Conservation (phyloP, 2,797 vertebrate genomes). For the Sebastes oblongus region DNA sequence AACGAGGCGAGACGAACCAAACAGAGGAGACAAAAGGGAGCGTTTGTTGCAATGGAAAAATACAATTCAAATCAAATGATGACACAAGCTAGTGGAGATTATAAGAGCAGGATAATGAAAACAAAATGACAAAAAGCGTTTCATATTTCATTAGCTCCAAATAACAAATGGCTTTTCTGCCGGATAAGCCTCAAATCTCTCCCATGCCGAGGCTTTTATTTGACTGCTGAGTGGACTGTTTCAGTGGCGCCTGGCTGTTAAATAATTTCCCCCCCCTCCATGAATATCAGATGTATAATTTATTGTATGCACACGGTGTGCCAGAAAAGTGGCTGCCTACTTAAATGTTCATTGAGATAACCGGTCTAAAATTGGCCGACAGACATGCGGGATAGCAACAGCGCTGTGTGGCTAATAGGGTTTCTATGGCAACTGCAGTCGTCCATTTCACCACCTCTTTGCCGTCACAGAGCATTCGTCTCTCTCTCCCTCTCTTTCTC, state of each 20-base stretch:
- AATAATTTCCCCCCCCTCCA: conserved; percentile 47
- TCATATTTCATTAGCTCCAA: conserved; percentile 73
- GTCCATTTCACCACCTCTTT: conserved; percentile 79
- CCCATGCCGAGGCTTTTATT: conserved; percentile 66
- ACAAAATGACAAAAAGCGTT: conserved; percentile 58
- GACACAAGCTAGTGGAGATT: conserved; percentile 47
- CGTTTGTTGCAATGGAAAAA: conserved; percentile 26
- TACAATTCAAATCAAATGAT: conserved; percentile 49
- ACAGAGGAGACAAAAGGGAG: conserved; percentile 15
- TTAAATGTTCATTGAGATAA: conserved; percentile 77
- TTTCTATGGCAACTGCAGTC: conserved; percentile 83
- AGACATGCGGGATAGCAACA: conserved; percentile 70
- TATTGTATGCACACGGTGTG: conserved; percentile 68
- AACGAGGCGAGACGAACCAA: conserved; percentile 23
- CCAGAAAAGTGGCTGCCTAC: conserved; percentile 72
- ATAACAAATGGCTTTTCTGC: conserved; percentile 71
- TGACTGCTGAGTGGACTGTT: conserved; percentile 77
- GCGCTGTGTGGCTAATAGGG: conserved; percentile 71
- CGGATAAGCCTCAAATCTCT: conserved; percentile 66
- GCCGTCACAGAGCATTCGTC: conserved; percentile 63
- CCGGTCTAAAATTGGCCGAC: conserved; percentile 73
- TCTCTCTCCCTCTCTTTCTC: conserved; percentile 28
- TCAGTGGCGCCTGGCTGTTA: conserved; percentile 70
- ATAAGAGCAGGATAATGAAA: conserved; percentile 66
- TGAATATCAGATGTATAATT: conserved; percentile 78